A percentile compares a stretch with the other conserved stretches of the same genome.
phyloP scores from a whole-genome alignment of 1,140 invertebrate species.

The Drosophila tani region DNA sequence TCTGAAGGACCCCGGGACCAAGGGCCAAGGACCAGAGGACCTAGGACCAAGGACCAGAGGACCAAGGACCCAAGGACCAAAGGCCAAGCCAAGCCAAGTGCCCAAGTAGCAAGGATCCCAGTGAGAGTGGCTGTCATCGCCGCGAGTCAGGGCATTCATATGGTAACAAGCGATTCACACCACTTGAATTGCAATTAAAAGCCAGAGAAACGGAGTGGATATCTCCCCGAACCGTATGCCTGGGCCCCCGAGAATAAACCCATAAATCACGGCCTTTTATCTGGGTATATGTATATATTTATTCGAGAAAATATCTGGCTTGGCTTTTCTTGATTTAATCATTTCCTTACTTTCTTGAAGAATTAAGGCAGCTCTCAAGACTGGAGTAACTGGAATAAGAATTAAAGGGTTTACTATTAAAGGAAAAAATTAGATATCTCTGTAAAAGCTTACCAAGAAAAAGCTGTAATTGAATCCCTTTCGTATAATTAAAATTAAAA shows the following conservation, averaged over 20 bases:
- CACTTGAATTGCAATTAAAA: slow-evolving; percentile 70
- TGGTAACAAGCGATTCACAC: slow-evolving; percentile 50
- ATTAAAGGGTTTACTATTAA: no score
- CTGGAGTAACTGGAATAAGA: no score
- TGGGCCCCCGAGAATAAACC: background rate
- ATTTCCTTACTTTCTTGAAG: background rate
- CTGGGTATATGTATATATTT: background rate
- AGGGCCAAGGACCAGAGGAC: background rate
- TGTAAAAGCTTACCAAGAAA: no score
- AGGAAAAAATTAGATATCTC: no score
- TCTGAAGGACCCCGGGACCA: slow-evolving; percentile 23
- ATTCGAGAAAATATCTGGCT: background rate
- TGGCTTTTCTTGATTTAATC: no score
- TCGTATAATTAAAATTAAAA: no score
- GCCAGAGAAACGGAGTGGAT: slow-evolving; percentile 3
- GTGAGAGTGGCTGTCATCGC: slow-evolving; percentile 49
- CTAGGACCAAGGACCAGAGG: slow-evolving; percentile 9
- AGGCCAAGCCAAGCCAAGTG: slow-evolving; percentile 5
- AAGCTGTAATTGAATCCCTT: no score
- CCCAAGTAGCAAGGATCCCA: slow-evolving; percentile 11
- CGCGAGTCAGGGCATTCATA: slow-evolving; percentile 49
- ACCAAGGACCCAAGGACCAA: slow-evolving; percentile 9
- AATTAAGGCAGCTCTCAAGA: background rate
- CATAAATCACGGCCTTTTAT: slow-evolving; percentile 19
- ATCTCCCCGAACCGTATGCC: background rate